These are phyloP conservation scores for Sylvia borin DNA, from an alignment of 2,797 vertebrate species.

Conservation along the genomic window DNA sequence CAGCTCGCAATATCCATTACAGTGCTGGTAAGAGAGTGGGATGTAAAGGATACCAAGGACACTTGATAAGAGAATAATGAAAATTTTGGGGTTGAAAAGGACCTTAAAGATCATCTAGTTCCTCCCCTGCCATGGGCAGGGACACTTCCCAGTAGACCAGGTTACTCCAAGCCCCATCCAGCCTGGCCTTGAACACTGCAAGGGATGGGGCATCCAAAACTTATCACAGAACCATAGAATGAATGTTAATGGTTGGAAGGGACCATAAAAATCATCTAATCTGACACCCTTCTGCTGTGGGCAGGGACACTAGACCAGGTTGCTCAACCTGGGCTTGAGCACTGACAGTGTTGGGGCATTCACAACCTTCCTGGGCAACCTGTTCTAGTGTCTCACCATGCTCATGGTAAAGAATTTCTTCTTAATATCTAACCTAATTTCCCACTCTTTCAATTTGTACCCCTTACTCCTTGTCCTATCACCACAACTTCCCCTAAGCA, in stretches of 20 bases:
- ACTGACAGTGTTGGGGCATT: neutral
- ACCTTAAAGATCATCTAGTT: neutral
- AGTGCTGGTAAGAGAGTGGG: neutral
- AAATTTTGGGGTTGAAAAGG: neutral
- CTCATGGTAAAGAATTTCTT: neutral
- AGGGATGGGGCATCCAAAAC: neutral
- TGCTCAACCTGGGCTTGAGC: neutral
- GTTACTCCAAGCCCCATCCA: neutral
- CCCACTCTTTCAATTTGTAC: neutral
- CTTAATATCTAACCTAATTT: neutral
- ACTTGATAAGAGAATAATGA: neutral
- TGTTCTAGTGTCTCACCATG: neutral
- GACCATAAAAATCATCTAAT: neutral
- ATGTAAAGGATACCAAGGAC: neutral
- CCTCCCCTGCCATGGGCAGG: neutral
- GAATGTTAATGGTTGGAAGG: neutral
- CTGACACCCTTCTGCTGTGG: fast-evolving
- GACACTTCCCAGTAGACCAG: neutral
- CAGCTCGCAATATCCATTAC: neutral
- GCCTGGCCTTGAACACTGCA: neutral
- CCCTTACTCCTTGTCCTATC: neutral
- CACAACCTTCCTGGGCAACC: neutral
- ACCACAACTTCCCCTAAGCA: neutral
- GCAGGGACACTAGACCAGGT: neutral
- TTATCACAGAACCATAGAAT: neutral